These are phyloP conservation scores for Sphenopsis melanotis DNA, from an alignment of 2,797 vertebrate species.

Conservation along the genomic window DNA sequence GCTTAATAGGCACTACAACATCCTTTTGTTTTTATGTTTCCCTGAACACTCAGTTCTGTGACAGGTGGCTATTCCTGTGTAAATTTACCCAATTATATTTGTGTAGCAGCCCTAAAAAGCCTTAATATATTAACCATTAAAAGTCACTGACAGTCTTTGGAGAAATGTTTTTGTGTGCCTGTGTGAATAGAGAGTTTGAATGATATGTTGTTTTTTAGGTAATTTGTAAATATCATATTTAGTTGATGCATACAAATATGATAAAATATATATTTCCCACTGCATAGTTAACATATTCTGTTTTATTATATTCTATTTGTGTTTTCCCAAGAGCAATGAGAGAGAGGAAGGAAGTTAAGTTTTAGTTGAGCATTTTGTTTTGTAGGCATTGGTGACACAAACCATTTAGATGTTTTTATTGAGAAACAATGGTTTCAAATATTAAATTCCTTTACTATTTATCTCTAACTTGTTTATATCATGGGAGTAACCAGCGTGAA, in stretches of 20 bases:
- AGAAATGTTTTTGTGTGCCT: background rate
- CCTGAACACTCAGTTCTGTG: background rate
- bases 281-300: background rate
- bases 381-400: background rate
- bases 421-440: background rate
- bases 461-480: background rate
- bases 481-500: background rate
- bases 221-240: background rate
- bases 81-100: conserved; percentile 23
- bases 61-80: conserved; percentile 14
- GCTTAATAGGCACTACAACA: background rate
- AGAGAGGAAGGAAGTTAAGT: background rate
- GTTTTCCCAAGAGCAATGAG: background rate
- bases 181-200: background rate
- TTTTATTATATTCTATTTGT: background rate
- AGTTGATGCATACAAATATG: background rate
- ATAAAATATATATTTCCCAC: background rate
- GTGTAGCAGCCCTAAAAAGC: background rate
- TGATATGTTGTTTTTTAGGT: background rate
- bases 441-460: background rate
- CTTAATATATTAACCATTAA: background rate
- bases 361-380: background rate
- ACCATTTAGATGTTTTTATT: background rate
- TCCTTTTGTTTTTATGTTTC: conserved; percentile 14
- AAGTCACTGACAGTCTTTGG: background rate